Evolutionary conservation across 2,888 invertebrate genomes (phyloP).

Genomic region (Coecobrya sp.): DNA sequence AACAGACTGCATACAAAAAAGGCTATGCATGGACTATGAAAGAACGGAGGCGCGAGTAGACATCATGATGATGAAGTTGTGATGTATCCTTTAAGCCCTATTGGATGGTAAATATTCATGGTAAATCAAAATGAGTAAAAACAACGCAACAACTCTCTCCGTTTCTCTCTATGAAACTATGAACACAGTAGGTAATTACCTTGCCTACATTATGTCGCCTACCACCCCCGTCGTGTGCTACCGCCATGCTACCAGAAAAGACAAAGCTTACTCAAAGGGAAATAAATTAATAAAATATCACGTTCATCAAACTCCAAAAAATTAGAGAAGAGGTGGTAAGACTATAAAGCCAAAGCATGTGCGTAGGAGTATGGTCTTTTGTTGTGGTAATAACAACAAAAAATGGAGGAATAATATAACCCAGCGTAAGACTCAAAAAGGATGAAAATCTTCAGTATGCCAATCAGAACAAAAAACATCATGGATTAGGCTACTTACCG

Average conservation of each 20-base stretch:
- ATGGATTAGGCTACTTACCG: conserved; percentile 19
- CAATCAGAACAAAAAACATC: neutral
- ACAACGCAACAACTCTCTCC: conserved; percentile 35
- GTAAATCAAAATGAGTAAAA: conserved; percentile 13
- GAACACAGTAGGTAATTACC: conserved; percentile 1
- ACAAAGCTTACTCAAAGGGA: neutral
- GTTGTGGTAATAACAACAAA: neutral
- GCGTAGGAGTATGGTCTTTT: conserved; percentile 2
- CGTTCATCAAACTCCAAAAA: neutral
- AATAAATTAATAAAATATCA: conserved; percentile 17
- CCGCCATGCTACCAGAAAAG: neutral
- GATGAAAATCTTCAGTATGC: neutral
- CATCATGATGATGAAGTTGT: conserved; percentile 31
- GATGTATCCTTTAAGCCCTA: neutral
- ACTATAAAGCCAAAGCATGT: neutral
- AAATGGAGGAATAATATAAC: neutral
- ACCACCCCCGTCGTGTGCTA: neutral
- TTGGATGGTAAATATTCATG: conserved; percentile 14
- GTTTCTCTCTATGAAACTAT: neutral
- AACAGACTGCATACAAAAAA: conserved; percentile 56
- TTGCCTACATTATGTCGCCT: neutral
- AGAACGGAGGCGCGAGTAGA: neutral
- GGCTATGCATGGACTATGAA: conserved; percentile 2
- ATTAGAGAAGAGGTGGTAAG: neutral
- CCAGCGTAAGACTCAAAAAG: neutral